Percentiles rank a stretch among this genome's conserved stretches.
These are phyloP conservation scores for Trachelus iudaicus DNA, from an alignment of 2,888 invertebrate species.

Conservation along the genomic window DNA sequence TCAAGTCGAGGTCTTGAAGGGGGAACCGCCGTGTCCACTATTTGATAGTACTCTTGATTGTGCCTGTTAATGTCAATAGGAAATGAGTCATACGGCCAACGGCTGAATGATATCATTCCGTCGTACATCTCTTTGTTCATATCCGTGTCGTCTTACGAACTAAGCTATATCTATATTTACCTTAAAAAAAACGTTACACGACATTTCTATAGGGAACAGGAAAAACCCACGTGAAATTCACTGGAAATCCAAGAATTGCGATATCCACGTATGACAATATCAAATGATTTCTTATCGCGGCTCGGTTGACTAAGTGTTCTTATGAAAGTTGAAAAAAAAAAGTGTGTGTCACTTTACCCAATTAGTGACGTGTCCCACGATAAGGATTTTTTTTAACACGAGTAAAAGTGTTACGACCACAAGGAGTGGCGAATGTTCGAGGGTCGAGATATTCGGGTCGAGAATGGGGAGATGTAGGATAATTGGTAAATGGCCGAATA, in stretches of 20 bases:
- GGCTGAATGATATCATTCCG: slow-evolving; percentile 43
- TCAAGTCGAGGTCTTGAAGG: slow-evolving; percentile 24
- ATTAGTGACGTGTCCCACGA: neutral
- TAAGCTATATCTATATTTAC: neutral
- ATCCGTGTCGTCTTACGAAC: neutral
- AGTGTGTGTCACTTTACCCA: neutral
- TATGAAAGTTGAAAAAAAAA: neutral
- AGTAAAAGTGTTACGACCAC: neutral
- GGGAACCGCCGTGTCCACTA: slow-evolving; percentile 20
- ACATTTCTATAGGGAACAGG: neutral
- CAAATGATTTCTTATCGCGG: neutral
- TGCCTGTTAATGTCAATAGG: slow-evolving; percentile 47
- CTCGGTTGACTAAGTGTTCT: neutral
- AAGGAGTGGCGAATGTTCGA: neutral
- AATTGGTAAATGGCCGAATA: neutral
- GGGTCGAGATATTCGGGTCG: neutral
- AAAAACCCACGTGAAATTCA: neutral
- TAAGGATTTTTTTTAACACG: neutral
- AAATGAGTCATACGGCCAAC: slow-evolving; percentile 45
- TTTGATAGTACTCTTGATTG: slow-evolving; percentile 31
- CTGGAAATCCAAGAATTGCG: neutral
- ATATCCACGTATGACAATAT: neutral
- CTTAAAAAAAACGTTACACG: no score
- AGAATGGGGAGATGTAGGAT: neutral
- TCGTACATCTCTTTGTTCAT: neutral